These are phyloP conservation scores for Misgurnus anguillicaudatus DNA, from an alignment of 2,113 vertebrate species.

Conservation along the genomic window DNA sequence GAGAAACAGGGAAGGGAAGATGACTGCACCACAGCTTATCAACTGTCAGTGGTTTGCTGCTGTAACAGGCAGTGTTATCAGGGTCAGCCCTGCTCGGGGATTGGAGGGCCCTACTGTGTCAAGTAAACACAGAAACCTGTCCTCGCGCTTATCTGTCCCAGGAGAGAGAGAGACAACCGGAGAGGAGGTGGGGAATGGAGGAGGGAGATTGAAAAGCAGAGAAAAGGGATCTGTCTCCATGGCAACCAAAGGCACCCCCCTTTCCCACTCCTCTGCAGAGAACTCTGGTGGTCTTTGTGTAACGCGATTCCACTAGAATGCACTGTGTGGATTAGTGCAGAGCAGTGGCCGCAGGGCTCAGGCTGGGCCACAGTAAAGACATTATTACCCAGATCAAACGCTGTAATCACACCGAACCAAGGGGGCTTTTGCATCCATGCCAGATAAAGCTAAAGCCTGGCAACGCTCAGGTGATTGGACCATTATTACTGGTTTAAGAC, in stretches of 20 bases:
- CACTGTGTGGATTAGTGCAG: conserved; percentile 77
- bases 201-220: conserved; percentile 48
- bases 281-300: conserved; percentile 80
- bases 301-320: conserved; percentile 79
- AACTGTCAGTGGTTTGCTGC: conserved; percentile 69
- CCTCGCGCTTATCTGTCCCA: conserved; percentile 73
- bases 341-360: conserved; percentile 68
- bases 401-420: conserved; percentile 75
- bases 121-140: conserved; percentile 76
- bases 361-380: conserved; percentile 76
- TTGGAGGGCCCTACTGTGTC: conserved; percentile 66
- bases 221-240: conserved; percentile 70
- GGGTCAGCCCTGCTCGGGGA: conserved; percentile 72
- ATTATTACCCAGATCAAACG: conserved; percentile 81
- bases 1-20: conserved; percentile 67
- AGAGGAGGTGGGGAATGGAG: conserved; percentile 30
- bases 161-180: conserved; percentile 53
- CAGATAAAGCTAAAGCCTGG: conserved; percentile 74
- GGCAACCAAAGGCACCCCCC: conserved; percentile 64
- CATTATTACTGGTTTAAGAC: conserved; percentile 76
- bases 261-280: conserved; percentile 64
- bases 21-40: conserved; percentile 73
- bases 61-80: conserved; percentile 72
- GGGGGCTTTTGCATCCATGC: conserved; percentile 73
- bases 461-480: conserved; percentile 78